Base-by-base conservation (phyloP, 2,888 invertebrate genomes). In the Dromius quadrimaculatus region DNA sequence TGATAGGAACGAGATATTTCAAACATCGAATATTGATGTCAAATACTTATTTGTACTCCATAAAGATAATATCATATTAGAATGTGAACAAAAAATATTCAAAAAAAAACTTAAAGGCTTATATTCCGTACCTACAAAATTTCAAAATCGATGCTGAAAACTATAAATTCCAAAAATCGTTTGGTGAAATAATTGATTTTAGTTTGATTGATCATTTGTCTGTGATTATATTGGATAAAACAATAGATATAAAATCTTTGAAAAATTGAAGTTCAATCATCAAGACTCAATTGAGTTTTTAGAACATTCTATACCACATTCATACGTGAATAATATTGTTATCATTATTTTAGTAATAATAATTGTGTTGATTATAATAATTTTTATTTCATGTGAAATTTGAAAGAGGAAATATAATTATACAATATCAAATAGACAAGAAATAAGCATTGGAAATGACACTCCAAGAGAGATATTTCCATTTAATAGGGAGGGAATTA, bases 141-240 rank as follows among this genome's bases (percentile, higher is more conserved):
- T 32, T 5, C 41, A 41, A 41, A 41, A 41, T 41, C 3, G 11
- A 41, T 11, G n/a, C 6, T 41, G 41, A 41, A n/a, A 41, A 41
- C 11, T 41, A n/a, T n/a, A 41, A 41, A 41, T 41, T 41, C 11
- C 41, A 41, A 41, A 32, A 41, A 41, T 41, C 41, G 11, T 41
- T n/a, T 41, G 6, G 41, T 11, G 11, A 41, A 41, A n/a, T 41
- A 4, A 41, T 5, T 4, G 11, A 41, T n/a, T n/a, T 41, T 8
- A 41, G 11, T 41, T 41, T 41, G n/a, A n/a, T n/a, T n/a, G n/a
- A n/a, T n/a, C n/a, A n/a, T n/a, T n/a, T n/a, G n/a, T n/a, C n/a
- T n/a, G n/a, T n/a, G n/a, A n/a, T n/a, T n/a, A n/a, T n/a, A n/a
- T n/a, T n/a, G n/a, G n/a, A n/a, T n/a, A n/a, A n/a, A n/a, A n/a